These are phyloP conservation scores for Tyria jacobaeae DNA, from an alignment of 2,888 invertebrate genomes.

Conservation along the genomic window DNA sequence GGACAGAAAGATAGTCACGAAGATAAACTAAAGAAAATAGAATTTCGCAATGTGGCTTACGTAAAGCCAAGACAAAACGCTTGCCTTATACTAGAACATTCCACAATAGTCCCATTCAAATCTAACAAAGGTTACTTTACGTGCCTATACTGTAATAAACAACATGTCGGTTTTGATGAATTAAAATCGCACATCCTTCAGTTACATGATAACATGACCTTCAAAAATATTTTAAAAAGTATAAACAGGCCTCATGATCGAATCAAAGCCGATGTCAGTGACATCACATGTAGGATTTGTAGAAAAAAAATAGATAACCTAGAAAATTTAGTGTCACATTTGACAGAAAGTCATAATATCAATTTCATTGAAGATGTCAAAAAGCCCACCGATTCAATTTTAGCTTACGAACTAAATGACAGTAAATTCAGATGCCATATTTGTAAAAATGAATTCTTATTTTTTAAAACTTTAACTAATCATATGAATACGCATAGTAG, in stretches of 20 bases:
- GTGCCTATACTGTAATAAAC: slow-evolving; percentile 49
- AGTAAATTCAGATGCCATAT: slow-evolving; percentile 44
- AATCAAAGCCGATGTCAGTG: slow-evolving; percentile 43
- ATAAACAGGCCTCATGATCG: slow-evolving; percentile 36
- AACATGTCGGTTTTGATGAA: slow-evolving; percentile 36
- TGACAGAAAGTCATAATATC: slow-evolving; percentile 36
- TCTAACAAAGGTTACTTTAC: slow-evolving; percentile 48
- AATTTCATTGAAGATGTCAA: slow-evolving; percentile 36
- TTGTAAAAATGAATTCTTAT: slow-evolving; percentile 62
- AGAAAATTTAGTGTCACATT: slow-evolving; percentile 41
- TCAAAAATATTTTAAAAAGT: slow-evolving; percentile 38
- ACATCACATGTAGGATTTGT: slow-evolving; percentile 46
- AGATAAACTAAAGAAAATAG: slow-evolving; percentile 17
- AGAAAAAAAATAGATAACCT: slow-evolving; percentile 30
- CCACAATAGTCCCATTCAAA: slow-evolving; percentile 49
- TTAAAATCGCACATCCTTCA: slow-evolving; percentile 37
- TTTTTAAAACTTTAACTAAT: slow-evolving; percentile 61
- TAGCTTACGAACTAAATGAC: slow-evolving; percentile 45
- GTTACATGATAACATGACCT: slow-evolving; percentile 32
- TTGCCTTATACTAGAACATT: slow-evolving; percentile 46
- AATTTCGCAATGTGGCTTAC: slow-evolving; percentile 22
- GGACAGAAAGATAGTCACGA: background rate
- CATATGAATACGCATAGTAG: slow-evolving; percentile 77
- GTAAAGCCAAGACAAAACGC: slow-evolving; percentile 42
- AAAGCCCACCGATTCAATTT: slow-evolving; percentile 45